Conservation (phyloP, 2,888 invertebrate genomes). For the Scaptodrosophila latifasciaeformis region DNA sequence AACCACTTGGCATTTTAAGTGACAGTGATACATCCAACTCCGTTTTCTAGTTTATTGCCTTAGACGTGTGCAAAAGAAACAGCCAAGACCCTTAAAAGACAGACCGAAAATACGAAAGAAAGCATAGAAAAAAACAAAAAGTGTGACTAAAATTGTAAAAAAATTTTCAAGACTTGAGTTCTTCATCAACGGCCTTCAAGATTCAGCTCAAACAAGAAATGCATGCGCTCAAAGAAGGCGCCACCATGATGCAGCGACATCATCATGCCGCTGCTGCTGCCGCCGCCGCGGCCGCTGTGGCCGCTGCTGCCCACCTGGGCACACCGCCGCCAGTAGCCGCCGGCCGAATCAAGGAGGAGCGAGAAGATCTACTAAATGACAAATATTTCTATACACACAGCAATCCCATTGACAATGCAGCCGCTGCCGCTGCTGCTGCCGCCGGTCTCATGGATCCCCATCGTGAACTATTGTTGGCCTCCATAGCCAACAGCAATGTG, state of each 20-base stretch:
- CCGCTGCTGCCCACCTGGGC: constrained; percentile 23
- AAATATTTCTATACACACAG: constrained; percentile 74
- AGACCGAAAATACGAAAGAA: constrained; percentile 3
- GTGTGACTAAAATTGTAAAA: not conserved
- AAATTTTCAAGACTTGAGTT: constrained; percentile 1
- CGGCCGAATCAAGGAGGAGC: constrained; percentile 48
- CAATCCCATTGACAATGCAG: constrained; percentile 77
- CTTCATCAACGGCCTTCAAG: constrained; percentile 36
- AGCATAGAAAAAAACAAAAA: constrained; percentile 1
- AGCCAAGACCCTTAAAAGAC: not conserved
- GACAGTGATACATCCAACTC: too few relatives aligned
- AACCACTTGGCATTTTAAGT: constrained; percentile 33
- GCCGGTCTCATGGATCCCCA: constrained; percentile 73
- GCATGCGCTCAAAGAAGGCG: constrained; percentile 68
- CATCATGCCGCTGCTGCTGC: constrained; percentile 41
- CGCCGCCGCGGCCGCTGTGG: constrained; percentile 31
- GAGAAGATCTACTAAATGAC: constrained; percentile 50
- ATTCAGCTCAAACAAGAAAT: constrained; percentile 65
- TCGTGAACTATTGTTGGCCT: constrained; percentile 74
- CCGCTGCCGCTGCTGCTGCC: constrained; percentile 70
- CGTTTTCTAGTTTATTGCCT: too few relatives aligned
- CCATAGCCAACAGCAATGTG: constrained; percentile 76
- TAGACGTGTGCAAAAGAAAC: too few relatives aligned
- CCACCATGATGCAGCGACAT: constrained; percentile 67
- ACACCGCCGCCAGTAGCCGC: constrained; percentile 31